Evolutionary conservation across 2,113 vertebrate species (phyloP).

Genomic region (Sterna hirundo): DNA sequence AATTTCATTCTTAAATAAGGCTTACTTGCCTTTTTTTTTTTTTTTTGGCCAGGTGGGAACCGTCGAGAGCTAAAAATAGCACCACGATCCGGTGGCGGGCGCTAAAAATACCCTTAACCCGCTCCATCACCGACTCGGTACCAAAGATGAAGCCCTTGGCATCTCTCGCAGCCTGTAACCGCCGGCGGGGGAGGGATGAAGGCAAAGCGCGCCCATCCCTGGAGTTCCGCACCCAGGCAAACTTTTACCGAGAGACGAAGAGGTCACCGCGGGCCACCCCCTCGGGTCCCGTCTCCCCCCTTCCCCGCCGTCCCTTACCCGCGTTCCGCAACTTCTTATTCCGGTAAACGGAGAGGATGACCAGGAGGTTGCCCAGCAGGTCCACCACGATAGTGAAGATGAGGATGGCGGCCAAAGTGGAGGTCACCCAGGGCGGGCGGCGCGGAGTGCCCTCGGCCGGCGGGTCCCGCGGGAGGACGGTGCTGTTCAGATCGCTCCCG

Average conservation of each 20-base stretch:
- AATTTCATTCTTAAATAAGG: not conserved
- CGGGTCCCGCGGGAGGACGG: constrained; percentile 61
- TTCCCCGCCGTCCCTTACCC: constrained; percentile 37
- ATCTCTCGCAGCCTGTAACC: not conserved
- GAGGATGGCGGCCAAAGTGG: constrained; percentile 85
- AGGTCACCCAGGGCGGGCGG: constrained; percentile 86
- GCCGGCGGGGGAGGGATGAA: not conserved
- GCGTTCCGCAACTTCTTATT: constrained; percentile 93
- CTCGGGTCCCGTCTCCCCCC: not conserved
- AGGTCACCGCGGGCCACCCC: not conserved
- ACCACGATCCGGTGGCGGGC: not conserved
- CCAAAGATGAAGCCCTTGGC: not conserved
- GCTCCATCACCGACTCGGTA: not conserved
- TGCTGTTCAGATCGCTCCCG: constrained; percentile 82
- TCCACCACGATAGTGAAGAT: constrained; percentile 94
- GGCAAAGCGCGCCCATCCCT: not conserved
- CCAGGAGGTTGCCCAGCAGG: constrained; percentile 91
- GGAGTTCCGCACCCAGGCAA: not conserved
- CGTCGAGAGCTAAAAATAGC: constrained; percentile 28
- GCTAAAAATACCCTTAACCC: constrained; percentile 58
- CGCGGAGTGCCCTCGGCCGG: constrained; percentile 57
- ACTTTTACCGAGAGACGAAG: not conserved
- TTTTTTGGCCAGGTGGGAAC: not conserved
- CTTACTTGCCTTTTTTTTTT: not conserved
- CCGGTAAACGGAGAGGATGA: constrained; percentile 91